These are phyloP conservation scores for Laticauda laticaudata DNA, from an alignment of 2,113 vertebrate species.

Conservation along the genomic window DNA sequence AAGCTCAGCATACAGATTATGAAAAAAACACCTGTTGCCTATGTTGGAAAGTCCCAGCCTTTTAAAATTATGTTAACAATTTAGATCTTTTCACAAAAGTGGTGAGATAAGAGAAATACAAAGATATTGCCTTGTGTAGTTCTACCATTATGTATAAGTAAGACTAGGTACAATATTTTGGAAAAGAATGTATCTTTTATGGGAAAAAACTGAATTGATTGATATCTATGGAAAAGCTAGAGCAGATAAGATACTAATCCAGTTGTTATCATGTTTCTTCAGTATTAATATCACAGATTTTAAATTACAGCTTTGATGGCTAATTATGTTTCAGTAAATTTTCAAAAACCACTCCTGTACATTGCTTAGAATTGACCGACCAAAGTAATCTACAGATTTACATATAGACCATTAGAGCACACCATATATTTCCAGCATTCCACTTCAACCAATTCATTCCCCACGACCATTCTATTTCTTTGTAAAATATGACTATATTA, in stretches of 20 bases:
- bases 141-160: neutral
- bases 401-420: neutral
- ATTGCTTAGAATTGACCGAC: neutral
- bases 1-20: neutral
- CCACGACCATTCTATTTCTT: neutral
- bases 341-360: neutral
- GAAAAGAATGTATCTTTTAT: neutral
- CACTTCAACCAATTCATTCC: neutral
- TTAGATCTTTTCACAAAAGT: neutral
- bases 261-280: neutral
- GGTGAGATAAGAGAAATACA: neutral
- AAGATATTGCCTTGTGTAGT: neutral
- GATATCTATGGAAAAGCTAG: neutral
- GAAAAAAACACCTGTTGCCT: neutral
- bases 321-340: neutral
- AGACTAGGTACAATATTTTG: neutral
- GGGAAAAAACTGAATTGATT: neutral
- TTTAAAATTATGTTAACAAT: neutral
- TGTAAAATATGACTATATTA: neutral
- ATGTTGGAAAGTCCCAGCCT: neutral
- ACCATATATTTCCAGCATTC: neutral
- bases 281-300: neutral
- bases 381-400: neutral
- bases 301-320: neutral
- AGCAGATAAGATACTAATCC: neutral